A percentile compares a stretch with the other conserved stretches of the same genome.
Conservation (phyloP, 37 sponge, comb jelly and placozoan genomes). For the Beroe forskalii region DNA sequence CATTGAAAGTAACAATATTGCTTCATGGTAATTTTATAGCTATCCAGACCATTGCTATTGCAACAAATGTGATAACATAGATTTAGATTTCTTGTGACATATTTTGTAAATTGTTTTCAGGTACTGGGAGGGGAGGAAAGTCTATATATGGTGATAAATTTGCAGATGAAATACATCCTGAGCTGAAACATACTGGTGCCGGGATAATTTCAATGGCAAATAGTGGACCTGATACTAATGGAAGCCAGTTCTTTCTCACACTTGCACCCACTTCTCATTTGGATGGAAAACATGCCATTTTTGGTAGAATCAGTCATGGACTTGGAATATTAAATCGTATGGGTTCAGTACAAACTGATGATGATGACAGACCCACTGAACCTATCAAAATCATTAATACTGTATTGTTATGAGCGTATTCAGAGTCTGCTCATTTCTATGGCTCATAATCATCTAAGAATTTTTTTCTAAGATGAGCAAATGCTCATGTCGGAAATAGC, state of each 20-base stretch:
- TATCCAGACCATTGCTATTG: too few species aligned
- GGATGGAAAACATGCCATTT: constrained; percentile 97
- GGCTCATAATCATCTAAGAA: too few species aligned
- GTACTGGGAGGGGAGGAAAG: constrained; percentile 95
- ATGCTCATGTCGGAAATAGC: too few species aligned
- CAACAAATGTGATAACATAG: too few species aligned
- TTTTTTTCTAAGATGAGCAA: too few species aligned
- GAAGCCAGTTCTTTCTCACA: constrained; percentile 98
- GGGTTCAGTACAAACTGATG: constrained; percentile 82
- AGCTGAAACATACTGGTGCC: constrained; percentile 97
- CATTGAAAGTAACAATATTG: too few species aligned
- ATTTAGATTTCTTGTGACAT: too few species aligned
- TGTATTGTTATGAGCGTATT: background rate
- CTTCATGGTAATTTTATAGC: too few species aligned
- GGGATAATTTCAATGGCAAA: constrained; percentile 99
- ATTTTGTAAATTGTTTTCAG: too few species aligned
- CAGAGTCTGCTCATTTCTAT: too few species aligned
- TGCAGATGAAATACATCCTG: constrained; percentile 92
- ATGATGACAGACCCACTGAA: constrained; percentile 73
- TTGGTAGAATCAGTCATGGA: constrained; percentile 92
- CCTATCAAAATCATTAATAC: constrained; percentile 42
- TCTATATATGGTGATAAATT: constrained; percentile 91
- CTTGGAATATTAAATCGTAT: constrained; percentile 86
- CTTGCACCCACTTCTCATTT: constrained; percentile 95
- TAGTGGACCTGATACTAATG: constrained; percentile 99